Conservation (phyloP, 1,140 invertebrate genomes). For the Cephus cinctus region DNA sequence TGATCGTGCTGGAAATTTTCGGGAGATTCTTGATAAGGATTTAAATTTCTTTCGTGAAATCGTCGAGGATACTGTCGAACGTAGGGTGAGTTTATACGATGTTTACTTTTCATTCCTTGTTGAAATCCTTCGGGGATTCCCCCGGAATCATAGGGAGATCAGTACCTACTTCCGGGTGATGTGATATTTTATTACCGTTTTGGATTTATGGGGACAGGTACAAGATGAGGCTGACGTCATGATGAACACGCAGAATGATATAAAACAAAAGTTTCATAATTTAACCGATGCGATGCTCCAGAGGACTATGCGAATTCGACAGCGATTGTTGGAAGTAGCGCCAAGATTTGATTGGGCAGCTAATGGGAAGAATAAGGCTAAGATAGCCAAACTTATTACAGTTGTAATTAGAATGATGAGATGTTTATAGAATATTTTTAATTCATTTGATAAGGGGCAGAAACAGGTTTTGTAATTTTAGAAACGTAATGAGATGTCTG, state of each 20-base stretch:
- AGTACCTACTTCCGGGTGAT: no score
- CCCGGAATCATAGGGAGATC: no score
- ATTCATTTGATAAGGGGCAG: no score
- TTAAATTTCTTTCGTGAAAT: constrained; percentile 18
- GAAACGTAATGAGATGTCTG: constrained; percentile 10
- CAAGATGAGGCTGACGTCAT: constrained; percentile 24
- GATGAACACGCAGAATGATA: constrained; percentile 18
- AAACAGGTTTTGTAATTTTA: constrained; percentile 5
- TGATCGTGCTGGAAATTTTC: constrained; percentile 13
- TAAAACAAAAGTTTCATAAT: constrained; percentile 17
- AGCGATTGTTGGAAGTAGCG: constrained; percentile 17
- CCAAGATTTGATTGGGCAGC: constrained; percentile 20
- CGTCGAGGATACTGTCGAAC: constrained; percentile 20
- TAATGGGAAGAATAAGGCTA: constrained; percentile 15
- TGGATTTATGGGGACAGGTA: no score
- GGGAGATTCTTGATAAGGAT: constrained; percentile 16
- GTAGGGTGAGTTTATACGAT: no score
- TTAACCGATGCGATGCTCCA: constrained; percentile 16
- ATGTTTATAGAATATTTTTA: neutral
- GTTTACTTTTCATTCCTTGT: no score
- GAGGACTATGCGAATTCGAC: constrained; percentile 18
- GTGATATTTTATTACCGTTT: no score
- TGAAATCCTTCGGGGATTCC: no score
- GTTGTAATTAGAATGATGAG: neutral
- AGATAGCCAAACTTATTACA: constrained; percentile 16